These are phyloP conservation scores for Phrynosoma platyrhinos DNA, from an alignment of 2,113 vertebrate species.

Conservation along the genomic window DNA sequence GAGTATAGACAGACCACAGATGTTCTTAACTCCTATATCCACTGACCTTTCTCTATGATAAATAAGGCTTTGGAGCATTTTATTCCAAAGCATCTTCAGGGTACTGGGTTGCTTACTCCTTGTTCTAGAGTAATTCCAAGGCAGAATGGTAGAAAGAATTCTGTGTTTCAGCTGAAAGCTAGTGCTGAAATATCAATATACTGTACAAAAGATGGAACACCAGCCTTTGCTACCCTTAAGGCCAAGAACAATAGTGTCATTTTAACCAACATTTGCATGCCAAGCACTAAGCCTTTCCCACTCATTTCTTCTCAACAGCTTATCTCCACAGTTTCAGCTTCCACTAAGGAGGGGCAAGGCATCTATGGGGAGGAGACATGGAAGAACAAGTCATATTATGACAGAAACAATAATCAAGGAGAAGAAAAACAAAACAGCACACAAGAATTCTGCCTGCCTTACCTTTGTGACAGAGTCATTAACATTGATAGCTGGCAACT, in stretches of 20 bases:
- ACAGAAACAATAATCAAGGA: neutral
- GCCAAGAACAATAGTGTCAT: neutral
- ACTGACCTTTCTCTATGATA: neutral
- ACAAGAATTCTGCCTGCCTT: slow-evolving; percentile 20
- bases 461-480: slow-evolving; percentile 99
- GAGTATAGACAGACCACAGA: neutral
- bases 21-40: neutral
- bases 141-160: neutral
- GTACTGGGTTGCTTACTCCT: neutral
- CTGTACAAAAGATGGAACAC: neutral
- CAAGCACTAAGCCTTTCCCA: neutral
- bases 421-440: neutral
- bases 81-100: neutral
- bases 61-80: neutral
- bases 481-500: slow-evolving; percentile 96
- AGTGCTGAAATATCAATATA: neutral
- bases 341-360: neutral
- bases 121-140: neutral
- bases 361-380: no score
- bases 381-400: neutral
- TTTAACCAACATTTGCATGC: neutral
- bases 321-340: neutral
- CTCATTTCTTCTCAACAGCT: neutral
- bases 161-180: neutral
- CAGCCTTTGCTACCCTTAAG: no score